Base-by-base conservation (phyloP, 1,140 invertebrate genomes). In the Drosophila santomea region DNA sequence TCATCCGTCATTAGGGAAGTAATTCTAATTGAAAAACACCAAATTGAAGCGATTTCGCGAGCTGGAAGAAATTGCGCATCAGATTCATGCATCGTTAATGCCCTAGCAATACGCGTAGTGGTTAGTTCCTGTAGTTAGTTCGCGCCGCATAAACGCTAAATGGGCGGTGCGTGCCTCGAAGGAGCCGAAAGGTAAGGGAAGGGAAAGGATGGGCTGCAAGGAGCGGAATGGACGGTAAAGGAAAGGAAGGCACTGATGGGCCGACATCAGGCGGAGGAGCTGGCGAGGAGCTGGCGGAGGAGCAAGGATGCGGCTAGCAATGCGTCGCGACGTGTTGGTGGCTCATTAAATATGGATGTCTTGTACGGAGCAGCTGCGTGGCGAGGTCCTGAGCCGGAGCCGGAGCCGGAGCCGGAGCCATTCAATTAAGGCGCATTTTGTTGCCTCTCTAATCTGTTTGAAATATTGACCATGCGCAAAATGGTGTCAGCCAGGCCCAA, bases 331-430 rank as follows among this genome's bases (percentile, higher is more conserved):
- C 74, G 83, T 88, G 82, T 86, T 56, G 83, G 50, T 25, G 82
- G 78, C 83, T 86, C 82, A 86, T 86, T 86, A 86, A 86, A 88
- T 86, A 86, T 86, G 82, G 85, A 86, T 86, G 82, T 86, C 82
- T 82, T 86, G 82, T 86, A 74, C 74, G 59, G 62, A 88, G 79
- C 82, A 86, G 82, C 82, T 88, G 82, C 45, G 36, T 39, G 48
- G 63, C 45, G 35, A 28, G 14, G 50, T 47, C 50, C 60, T 41
- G 57, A 38, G 61, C 78, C 58, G 58, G 45, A 67, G 82, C 82
- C 82, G 58, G 57, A 38, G 61, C 78, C 58, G 58, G 45, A 67
- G 82, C 82, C 82, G 58, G 45, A 67, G 82, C 82, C 82, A 86
- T 86, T 86, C 82, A 86, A 86, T 86, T 86, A 86, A 88, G 83